Evolutionary conservation across 1,140 invertebrate species (phyloP), one percentile per base, ranked within the genome.

Genomic region (Cydia fagiglandana): DNA sequence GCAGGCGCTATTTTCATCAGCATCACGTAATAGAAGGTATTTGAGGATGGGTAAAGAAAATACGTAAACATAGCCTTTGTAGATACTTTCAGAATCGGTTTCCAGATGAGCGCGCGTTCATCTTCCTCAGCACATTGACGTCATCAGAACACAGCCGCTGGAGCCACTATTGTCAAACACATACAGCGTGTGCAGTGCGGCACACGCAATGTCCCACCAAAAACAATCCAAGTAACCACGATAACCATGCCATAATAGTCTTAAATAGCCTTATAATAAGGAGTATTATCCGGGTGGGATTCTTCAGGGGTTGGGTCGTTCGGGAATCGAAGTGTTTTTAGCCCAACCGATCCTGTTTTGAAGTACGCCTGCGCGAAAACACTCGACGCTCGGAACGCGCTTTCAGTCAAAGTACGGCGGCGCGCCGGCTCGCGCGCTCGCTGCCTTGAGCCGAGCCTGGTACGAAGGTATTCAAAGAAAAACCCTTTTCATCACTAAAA

Each of bases 181-280:
- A 91, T 91, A 91, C 85, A 86, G 83, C 87, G 91, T 92, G 88
- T 92, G 91, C 91, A 92, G 89, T 92, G 89, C 91, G 91, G 88
- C 88, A 91, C 88, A 83, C 87, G 87, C 84, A 84, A 82, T 20
- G 75, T 12, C 74, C 66, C 61, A 15, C 10, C 45, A 68, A 61
- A 87, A 87, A 80, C 41, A 75, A 38, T 64, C 41, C 28, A 84
- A 76, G 66, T 24, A 2, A 17, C 9, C 6, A 20, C 15, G n/a
- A 1, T 15, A 12, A 10, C 7, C 73, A 77, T 5, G 13, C 20
- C 0, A 83, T 80, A 81, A 73, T 68, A 12, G n/a, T 70, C 75
- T 73, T 15, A 82, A 61, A 45, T 4, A 0, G n/a, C 1, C 9
- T 30, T 47, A n/a, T n/a, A 30, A 53, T 77, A 82, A 75, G 76